Percentiles rank a stretch among this genome's conserved stretches.
phyloP scores from a whole-genome alignment of 2,888 invertebrate genomes.

The Trypoxylon attenuatum region DNA sequence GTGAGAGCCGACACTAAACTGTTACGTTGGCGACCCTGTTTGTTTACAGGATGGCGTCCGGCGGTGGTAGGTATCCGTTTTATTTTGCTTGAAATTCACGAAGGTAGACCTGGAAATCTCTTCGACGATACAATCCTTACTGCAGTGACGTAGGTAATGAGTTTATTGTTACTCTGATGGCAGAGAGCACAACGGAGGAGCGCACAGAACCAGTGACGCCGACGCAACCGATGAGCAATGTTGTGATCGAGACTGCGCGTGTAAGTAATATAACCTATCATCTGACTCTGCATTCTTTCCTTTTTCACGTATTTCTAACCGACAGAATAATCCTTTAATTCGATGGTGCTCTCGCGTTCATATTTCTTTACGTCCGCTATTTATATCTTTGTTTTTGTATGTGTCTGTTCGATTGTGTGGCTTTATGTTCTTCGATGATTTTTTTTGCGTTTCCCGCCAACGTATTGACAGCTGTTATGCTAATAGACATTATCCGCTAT shows the following conservation, averaged over 20 bases:
- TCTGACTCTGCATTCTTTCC: neutral
- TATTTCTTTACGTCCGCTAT: neutral
- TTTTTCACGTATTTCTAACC: neutral
- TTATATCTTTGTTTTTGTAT: neutral
- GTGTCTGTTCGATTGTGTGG: neutral
- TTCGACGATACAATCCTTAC: neutral
- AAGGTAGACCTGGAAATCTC: no score
- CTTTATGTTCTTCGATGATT: neutral
- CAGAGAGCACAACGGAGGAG: slow-evolving; percentile 67
- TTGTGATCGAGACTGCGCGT: slow-evolving; percentile 68
- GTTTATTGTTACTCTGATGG: slow-evolving; percentile 23
- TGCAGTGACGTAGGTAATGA: slow-evolving; percentile 6
- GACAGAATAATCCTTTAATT: no score
- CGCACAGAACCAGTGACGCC: slow-evolving; percentile 64
- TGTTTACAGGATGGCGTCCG: slow-evolving; percentile 71
- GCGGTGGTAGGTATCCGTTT: slow-evolving; percentile 65
- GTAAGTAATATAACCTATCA: slow-evolving; percentile 64
- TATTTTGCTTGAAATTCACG: slow-evolving; percentile 45
- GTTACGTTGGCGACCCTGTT: slow-evolving; percentile 50
- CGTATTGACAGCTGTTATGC: slow-evolving; percentile 37
- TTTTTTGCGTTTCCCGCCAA: slow-evolving; percentile 32
- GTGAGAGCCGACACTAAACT: no score
- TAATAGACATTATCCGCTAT: neutral
- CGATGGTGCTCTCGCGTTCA: no score
- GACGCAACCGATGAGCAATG: slow-evolving; percentile 64